These are phyloP conservation scores for Lytechinus pictus DNA, from an alignment of 35 echinoderm and acorn worm genomes.

Conservation along the genomic window DNA sequence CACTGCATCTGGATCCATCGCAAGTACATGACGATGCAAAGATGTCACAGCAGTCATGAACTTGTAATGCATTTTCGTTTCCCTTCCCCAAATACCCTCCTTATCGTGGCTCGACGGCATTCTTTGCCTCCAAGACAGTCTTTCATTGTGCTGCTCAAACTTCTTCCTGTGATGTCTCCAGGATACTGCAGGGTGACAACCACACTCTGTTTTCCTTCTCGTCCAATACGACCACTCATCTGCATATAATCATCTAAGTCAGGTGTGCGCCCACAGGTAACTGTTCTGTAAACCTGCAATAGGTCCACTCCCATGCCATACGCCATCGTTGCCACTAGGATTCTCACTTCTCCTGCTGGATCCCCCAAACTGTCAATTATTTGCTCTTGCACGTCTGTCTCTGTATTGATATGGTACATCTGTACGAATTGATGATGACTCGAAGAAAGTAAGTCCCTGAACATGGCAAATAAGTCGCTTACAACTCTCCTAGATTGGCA, in stretches of 20 bases:
- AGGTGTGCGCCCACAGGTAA: background rate
- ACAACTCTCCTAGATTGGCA: conserved; percentile 12
- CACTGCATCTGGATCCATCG: no score
- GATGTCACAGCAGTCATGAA: no score
- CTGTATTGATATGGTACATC: conserved; percentile 32
- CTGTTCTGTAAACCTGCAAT: background rate
- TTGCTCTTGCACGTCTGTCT: conserved; percentile 1
- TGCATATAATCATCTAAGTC: background rate
- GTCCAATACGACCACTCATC: background rate
- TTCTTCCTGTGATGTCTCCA: background rate
- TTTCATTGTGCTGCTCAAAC: background rate
- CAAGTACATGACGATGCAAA: no score
- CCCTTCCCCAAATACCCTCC: no score
- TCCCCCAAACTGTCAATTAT: background rate
- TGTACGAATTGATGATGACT: conserved; percentile 8
- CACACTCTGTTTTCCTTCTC: background rate
- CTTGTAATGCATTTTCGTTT: no score
- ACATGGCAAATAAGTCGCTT: background rate
- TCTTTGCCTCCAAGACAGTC: background rate
- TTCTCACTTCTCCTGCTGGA: background rate
- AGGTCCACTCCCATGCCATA: background rate
- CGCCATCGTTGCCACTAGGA: background rate
- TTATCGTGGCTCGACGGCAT: background rate
- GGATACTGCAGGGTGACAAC: background rate
- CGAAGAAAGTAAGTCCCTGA: background rate